phyloP scores from a whole-genome alignment of 2,797 vertebrate species.

The Discoglossus pictus region DNA sequence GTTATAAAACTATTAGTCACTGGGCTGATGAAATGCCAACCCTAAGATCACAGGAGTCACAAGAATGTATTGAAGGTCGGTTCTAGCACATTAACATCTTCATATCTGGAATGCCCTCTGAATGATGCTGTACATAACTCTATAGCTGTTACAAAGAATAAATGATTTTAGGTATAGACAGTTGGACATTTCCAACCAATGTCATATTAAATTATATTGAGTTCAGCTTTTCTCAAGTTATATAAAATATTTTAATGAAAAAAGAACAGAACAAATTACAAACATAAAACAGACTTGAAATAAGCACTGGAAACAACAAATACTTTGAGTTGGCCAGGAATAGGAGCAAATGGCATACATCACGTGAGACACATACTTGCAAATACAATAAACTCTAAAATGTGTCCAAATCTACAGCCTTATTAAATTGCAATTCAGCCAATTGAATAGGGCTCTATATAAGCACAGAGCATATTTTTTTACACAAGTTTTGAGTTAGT shows the following conservation, averaged over 20 bases:
- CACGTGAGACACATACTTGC: too few species aligned
- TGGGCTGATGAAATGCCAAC: constrained; percentile 11
- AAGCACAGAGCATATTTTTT: too few species aligned
- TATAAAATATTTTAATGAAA: constrained; percentile 18
- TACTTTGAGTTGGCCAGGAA: too few species aligned
- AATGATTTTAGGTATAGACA: too few species aligned
- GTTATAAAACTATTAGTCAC: constrained; percentile 5
- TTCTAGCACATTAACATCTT: constrained; percentile 9
- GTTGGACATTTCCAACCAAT: constrained; percentile 17
- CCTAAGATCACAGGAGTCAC: not conserved
- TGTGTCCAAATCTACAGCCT: too few species aligned
- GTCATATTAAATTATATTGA: constrained; percentile 34
- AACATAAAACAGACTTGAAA: too few species aligned
- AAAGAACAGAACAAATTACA: constrained; percentile 38
- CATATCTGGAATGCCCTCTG: not conserved
- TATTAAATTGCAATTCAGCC: too few species aligned
- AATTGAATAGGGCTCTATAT: too few species aligned
- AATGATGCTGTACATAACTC: not conserved
- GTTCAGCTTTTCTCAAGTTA: constrained; percentile 18
- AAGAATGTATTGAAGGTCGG: constrained; percentile 16
- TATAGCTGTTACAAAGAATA: constrained; percentile 25
- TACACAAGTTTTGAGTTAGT: too few species aligned
- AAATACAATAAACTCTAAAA: too few species aligned
- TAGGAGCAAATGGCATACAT: too few species aligned
- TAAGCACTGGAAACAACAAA: too few species aligned